Evolutionary conservation across 1,140 invertebrate species (phyloP), one percentile per base, ranked within the genome.

Genomic region (Ceratosolen fusciceps): DNA sequence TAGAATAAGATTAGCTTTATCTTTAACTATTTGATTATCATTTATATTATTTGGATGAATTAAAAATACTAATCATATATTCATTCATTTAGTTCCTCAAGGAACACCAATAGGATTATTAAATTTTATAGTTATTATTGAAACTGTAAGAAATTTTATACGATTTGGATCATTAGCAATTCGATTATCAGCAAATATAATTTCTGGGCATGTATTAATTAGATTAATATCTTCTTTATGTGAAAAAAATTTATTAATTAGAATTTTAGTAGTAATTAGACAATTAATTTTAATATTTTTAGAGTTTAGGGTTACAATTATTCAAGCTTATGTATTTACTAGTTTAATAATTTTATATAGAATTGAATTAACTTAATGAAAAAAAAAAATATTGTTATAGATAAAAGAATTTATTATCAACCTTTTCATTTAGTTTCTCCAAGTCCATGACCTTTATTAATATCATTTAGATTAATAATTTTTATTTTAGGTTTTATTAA

Each of bases 281-380:
- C n/a, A n/a, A n/a, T 26, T 60, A 24, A 29, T 24, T 26, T 26
- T 29, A 26, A 60, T 60, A 24, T 12, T 29, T 26, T 60, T 60
- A n/a, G n/a, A n/a, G n/a, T n/a, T n/a, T n/a, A n/a, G n/a, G n/a
- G 58, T 62, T 26, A 9, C 58, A 62, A 62, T 62, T 29, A 62
- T 62, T 26, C 58, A 62, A 16, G 93, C 93, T 54, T 94, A 94
- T 91, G 93, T 94, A 92, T 93, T 93, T 90, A 93, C 93, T 86
- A 91, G 77, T 73, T 87, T 80, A 74, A 83, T 31, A 24, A 65
- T 31, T 34, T 65, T 34, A 37, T 65, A 65, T 65, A 65, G 56
- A 8, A 7, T 24, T 7, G 10, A 60, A 60, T 26, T 19, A 8
- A 16, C 56, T 83, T 88, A 86, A 87, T 88, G 83, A 81, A 90